phyloP scores from a whole-genome alignment of 2,797 vertebrate species.

The Sciurus carolinensis region DNA sequence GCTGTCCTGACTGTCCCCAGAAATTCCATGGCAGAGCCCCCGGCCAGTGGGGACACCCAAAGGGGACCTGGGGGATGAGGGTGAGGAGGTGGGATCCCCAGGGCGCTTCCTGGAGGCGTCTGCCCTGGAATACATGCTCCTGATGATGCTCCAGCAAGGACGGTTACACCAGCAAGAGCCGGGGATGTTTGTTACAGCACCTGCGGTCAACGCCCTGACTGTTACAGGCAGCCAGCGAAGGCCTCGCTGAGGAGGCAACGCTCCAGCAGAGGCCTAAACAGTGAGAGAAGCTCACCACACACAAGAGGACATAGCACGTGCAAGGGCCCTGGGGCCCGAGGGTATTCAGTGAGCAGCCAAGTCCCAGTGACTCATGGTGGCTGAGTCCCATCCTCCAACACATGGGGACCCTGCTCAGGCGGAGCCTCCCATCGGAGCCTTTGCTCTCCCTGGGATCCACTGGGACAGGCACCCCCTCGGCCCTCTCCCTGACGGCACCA shows the following conservation, averaged over 20 bases:
- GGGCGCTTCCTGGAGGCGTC: background rate
- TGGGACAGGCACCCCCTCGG: background rate
- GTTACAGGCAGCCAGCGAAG: background rate
- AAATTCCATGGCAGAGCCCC: too few relatives aligned
- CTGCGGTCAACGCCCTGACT: background rate
- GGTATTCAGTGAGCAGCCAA: background rate
- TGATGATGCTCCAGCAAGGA: background rate
- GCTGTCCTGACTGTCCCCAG: too few relatives aligned
- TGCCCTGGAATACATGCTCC: background rate
- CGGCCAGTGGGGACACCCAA: too few relatives aligned
- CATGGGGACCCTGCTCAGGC: background rate
- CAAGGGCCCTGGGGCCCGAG: background rate
- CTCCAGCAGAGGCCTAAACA: background rate
- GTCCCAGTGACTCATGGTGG: accelerated
- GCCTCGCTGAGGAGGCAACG: background rate
- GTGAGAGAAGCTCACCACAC: background rate
- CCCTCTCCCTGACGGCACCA: background rate
- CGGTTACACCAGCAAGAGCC: background rate
- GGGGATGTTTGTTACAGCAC: background rate
- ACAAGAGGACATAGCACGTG: accelerated
- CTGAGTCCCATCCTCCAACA: background rate
- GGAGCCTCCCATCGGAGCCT: background rate
- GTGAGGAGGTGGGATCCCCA: background rate
- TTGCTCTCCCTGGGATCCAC: background rate
- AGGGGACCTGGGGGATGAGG: background rate